phyloP scores from a whole-genome alignment of 1,140 invertebrate species.

The Euura saliciscinereae region DNA sequence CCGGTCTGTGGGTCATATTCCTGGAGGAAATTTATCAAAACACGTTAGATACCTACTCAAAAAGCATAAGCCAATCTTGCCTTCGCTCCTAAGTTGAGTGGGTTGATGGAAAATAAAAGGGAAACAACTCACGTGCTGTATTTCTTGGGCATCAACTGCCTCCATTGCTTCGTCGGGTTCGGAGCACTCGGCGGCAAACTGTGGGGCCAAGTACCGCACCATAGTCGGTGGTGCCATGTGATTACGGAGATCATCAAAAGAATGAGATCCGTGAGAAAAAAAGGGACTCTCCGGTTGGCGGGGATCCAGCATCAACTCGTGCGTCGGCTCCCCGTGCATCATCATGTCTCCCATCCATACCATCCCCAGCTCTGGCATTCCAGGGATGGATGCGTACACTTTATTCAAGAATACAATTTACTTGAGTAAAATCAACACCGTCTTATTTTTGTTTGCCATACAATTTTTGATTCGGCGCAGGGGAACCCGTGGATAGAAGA shows the following conservation, averaged over 20 bases:
- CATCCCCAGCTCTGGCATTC: slow-evolving; percentile 70
- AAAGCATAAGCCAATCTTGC: background rate
- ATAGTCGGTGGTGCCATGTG: slow-evolving; percentile 59
- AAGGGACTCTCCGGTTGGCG: slow-evolving; percentile 62
- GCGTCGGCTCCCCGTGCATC: slow-evolving; percentile 61
- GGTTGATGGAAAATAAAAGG: background rate
- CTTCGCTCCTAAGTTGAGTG: no score
- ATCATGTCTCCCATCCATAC: slow-evolving; percentile 76
- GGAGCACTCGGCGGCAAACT: slow-evolving; percentile 51
- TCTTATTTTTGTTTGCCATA: background rate
- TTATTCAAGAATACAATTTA: slow-evolving; percentile 44
- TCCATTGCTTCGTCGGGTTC: slow-evolving; percentile 57
- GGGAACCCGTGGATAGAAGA: background rate
- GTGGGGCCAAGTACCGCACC: slow-evolving; percentile 56
- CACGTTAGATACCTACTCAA: background rate
- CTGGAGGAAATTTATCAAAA: slow-evolving; percentile 25
- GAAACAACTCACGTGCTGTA: slow-evolving; percentile 46
- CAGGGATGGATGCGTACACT: slow-evolving; percentile 61
- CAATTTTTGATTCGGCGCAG: background rate
- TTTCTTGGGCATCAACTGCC: slow-evolving; percentile 48
- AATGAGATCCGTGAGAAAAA: slow-evolving; percentile 63
- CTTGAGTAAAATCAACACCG: background rate
- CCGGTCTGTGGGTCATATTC: slow-evolving; percentile 48
- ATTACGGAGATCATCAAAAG: slow-evolving; percentile 65
- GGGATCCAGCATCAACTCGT: slow-evolving; percentile 65